phyloP scores from a whole-genome alignment of 35 echinoderm and acorn worm genomes.

The Nesometra sesokonis region DNA sequence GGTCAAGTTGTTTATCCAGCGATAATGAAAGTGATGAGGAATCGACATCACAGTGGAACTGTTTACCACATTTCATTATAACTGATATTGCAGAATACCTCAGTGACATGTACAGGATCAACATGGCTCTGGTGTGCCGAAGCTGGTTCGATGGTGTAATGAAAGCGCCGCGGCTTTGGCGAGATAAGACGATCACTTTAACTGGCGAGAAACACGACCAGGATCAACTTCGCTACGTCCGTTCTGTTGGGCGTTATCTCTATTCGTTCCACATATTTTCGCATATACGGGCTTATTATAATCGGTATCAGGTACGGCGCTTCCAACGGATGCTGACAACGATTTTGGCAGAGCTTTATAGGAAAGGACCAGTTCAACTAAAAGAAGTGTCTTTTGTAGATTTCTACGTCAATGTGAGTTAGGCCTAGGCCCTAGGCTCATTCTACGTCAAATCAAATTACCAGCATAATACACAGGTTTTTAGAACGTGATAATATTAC shows the following conservation, averaged over 20 bases:
- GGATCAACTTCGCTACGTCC: slow-evolving; percentile 46
- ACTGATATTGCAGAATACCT: slow-evolving; percentile 14
- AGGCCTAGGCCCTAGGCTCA: neutral
- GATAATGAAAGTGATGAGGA: slow-evolving; percentile 13
- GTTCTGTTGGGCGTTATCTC: slow-evolving; percentile 51
- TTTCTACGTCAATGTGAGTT: slow-evolving; percentile 27
- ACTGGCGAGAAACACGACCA: slow-evolving; percentile 49
- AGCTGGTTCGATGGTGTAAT: slow-evolving; percentile 60
- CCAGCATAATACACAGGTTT: no score
- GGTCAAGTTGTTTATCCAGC: neutral
- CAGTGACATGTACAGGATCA: slow-evolving; percentile 6
- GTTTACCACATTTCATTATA: slow-evolving; percentile 14
- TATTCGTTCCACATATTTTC: slow-evolving; percentile 40
- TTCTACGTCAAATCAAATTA: no score
- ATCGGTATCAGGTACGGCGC: slow-evolving; percentile 1
- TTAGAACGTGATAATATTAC: no score
- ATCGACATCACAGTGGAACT: neutral
- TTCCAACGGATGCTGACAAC: slow-evolving; percentile 68
- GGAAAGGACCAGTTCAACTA: slow-evolving; percentile 68
- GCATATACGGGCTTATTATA: slow-evolving; percentile 31
- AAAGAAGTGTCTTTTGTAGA: slow-evolving; percentile 52
- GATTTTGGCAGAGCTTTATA: slow-evolving; percentile 64
- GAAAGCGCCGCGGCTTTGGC: slow-evolving; percentile 55
- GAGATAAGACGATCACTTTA: slow-evolving; percentile 42
- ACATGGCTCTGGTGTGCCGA: slow-evolving; percentile 32